Base-by-base conservation (phyloP, 2,888 invertebrate species). In the Epiblema foenella region DNA sequence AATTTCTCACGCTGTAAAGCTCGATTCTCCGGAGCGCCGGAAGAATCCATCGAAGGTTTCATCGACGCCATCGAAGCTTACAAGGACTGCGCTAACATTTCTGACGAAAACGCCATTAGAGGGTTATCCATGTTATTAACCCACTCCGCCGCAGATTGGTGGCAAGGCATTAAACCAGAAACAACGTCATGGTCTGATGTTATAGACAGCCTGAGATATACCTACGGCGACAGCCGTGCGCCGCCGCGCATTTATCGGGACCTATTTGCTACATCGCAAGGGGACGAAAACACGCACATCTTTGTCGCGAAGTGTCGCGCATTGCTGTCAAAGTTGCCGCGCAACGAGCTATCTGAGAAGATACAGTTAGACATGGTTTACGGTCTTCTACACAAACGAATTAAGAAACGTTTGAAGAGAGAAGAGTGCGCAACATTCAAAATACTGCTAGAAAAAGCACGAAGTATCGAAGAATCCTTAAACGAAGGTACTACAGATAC, bases 41-140 rank as follows among this genome's bases (percentile, higher is more conserved):
- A 51, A 17, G 51, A 51, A 18, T 51, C 18, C 18, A 51, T 51
- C 18, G 51, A 51, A 20, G 51, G 51, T 18, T 51, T 51, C 10
- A 51, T 51, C 8, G 51, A 51, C 51, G 51, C 51, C 51, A 51
- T 51, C 18, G 51, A 51, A 10, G 51, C 51, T 3, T 51, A 51
- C 10, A 51, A 51, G 18, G 51, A 51, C 11, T 51, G 51, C 10
- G 18, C 51, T 9, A 51, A 51, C 17, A 51, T 51, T 18, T 51
- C 51, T 3, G 51, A 51, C 10, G 51, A 51, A 10, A 51, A 51
- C 18, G 51, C 51, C 20, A 51, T 51, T 18, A 17, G 51, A 18
- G 20, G 51, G 51, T 51, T 51, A 20, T 51, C 51, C 10, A 51
- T 51, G 51, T 1, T 51, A 10, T 20, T 51, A 51, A 51, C 51